Conservation (phyloP, 2,888 invertebrate genomes). For the Geophilus truncorum region DNA sequence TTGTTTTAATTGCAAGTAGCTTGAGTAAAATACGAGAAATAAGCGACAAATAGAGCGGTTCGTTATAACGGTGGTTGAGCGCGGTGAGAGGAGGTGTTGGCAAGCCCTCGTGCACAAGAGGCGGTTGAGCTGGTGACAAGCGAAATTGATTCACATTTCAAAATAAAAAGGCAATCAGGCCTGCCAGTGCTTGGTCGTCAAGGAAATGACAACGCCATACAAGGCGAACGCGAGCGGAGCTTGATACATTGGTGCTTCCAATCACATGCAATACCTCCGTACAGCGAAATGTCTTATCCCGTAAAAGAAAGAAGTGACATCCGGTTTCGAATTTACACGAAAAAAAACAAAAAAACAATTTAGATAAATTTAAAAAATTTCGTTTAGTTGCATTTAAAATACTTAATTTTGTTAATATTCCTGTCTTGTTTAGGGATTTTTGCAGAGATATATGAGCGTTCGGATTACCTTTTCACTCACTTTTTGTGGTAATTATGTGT, state of each 20-base stretch:
- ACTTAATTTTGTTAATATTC: background rate
- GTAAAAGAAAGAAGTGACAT: background rate
- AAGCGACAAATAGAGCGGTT: background rate
- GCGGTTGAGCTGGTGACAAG: slow-evolving; percentile 30
- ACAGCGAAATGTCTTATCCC: background rate
- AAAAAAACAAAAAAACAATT: background rate
- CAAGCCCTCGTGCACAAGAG: background rate
- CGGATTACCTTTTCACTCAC: background rate
- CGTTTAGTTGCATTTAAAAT: background rate
- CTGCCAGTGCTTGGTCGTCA: slow-evolving; percentile 29
- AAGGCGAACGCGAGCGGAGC: slow-evolving; percentile 22
- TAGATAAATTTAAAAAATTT: background rate
- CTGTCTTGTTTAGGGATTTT: background rate
- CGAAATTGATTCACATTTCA: slow-evolving; percentile 34
- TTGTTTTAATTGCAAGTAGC: background rate
- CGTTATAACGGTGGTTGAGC: background rate
- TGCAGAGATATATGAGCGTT: background rate
- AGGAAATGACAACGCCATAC: slow-evolving; percentile 31
- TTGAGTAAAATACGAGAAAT: background rate
- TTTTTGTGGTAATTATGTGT: background rate
- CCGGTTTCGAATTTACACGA: background rate
- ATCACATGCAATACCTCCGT: background rate
- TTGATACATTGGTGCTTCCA: slow-evolving; percentile 11
- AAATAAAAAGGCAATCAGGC: slow-evolving; percentile 33
- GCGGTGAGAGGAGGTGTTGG: background rate